Evolutionary conservation across 2,113 vertebrate species (phyloP), one percentile per base, ranked within the genome.

Genomic region (Entelurus aequoreus): DNA sequence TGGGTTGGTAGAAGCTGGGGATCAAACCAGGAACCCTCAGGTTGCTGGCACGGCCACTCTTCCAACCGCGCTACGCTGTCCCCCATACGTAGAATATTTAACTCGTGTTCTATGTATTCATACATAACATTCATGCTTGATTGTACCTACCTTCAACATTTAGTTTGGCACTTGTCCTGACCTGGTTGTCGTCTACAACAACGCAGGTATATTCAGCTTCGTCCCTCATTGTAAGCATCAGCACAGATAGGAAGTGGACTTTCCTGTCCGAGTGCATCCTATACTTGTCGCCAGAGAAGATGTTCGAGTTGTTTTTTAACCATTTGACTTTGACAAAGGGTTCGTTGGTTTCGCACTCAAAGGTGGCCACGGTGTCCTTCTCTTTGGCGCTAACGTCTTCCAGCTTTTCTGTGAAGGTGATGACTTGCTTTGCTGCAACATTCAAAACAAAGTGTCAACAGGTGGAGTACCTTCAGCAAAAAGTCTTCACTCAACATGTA

Each of bases 331-430:
- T 98, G 60, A 98, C 84, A 78, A 99, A 99, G 53, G 97, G 96
- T 77, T 99, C 97, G 21, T 94, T 97, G 74, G 95, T 97, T 87
- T 99, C 97, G 66, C 97, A 98, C 85, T 99, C 97, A 88, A 98
- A 99, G 8, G 97, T 98, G 62, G 94, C 93, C 92, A 97, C 93
- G 37, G 91, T 94, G 68, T 98, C 96, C 82, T 88, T 99, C 84
- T 98, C 94, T 76, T 96, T 98, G 77, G 94, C 92, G 58, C 75
- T 78, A 62, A 93, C 19, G 21, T 95, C 94, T 84, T 94, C 91
- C 65, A 99, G 86, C 63, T 88, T 77, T 77, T 99, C 92, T 8
- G 90, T 95, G 79, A 98, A 98, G 66, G 44, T 92, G 82, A 98
- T 76, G 57, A 89, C 82, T 79, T 94, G 94, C 66, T 97, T 99